phyloP scores from a whole-genome alignment of 2,797 vertebrate genomes.

The Rhinoraja longicauda region DNA sequence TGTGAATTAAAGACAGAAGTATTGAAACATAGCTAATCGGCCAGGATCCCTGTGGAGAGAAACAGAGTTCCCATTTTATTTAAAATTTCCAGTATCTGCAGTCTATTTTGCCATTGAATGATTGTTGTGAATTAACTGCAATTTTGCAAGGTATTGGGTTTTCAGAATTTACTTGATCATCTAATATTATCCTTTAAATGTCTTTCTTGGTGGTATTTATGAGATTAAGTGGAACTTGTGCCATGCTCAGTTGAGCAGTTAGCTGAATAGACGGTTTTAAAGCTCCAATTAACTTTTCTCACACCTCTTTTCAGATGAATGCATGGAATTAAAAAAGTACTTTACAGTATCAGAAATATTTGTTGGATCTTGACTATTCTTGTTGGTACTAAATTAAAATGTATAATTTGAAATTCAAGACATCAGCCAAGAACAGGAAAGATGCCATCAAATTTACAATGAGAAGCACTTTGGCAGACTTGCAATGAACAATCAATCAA shows the following conservation, averaged over 20 bases:
- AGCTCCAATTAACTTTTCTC: background rate
- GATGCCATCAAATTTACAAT: background rate
- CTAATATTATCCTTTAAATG: background rate
- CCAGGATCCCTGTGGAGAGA: no score
- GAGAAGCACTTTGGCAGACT: background rate
- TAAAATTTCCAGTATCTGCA: no score
- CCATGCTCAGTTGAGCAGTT: background rate
- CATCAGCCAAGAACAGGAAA: background rate
- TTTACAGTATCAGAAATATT: background rate
- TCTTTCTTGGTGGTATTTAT: background rate
- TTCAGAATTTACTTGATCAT: background rate
- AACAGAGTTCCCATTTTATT: no score
- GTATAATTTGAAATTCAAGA: background rate
- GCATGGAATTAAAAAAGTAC: background rate
- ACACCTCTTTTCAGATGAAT: background rate
- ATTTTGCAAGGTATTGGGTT: background rate
- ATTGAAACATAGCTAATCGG: no score
- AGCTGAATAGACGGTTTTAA: background rate
- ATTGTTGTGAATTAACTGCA: no score
- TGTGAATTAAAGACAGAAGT: no score
- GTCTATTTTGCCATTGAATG: no score
- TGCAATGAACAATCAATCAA: background rate
- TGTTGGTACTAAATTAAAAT: background rate
- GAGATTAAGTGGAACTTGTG: background rate
- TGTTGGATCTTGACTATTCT: background rate